phyloP scores from a whole-genome alignment of 2,797 vertebrate genomes.

The Centroberyx gerrardi region DNA sequence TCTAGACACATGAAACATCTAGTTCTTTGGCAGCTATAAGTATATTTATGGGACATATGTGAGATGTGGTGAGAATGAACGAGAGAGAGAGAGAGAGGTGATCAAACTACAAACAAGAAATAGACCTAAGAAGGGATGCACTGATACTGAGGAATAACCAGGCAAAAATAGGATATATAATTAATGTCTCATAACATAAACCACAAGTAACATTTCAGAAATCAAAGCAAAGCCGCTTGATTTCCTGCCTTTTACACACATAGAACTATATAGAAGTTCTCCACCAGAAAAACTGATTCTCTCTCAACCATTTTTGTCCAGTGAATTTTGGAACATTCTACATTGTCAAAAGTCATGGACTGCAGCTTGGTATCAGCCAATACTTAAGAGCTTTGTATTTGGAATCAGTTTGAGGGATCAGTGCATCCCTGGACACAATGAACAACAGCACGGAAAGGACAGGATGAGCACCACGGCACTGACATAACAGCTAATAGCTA shows the following conservation, averaged over 20 bases:
- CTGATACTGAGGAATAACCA: not conserved
- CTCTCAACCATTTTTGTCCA: no score
- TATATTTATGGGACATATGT: not conserved
- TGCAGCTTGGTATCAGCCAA: not conserved
- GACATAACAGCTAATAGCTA: conserved; percentile 54
- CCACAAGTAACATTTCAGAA: not conserved
- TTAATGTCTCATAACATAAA: no score
- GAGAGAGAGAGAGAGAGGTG: conserved; percentile 8
- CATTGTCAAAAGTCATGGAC: not conserved
- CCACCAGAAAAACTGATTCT: no score
- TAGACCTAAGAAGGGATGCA: conserved; percentile 37
- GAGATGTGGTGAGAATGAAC: not conserved
- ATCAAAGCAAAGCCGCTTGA: not conserved
- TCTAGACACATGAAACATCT: not conserved
- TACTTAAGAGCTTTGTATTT: not conserved
- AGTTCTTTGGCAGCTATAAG: not conserved
- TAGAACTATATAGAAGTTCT: no score
- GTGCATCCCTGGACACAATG: conserved; percentile 46
- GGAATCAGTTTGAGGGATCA: not conserved
- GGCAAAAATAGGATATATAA: not conserved
- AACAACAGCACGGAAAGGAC: conserved; percentile 38
- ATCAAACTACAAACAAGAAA: conserved; percentile 6
- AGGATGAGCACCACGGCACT: conserved; percentile 49
- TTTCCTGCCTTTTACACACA: no score
- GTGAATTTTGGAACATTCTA: not conserved